phyloP scores from a whole-genome alignment of 2,113 vertebrate species.

The Python bivittatus region DNA sequence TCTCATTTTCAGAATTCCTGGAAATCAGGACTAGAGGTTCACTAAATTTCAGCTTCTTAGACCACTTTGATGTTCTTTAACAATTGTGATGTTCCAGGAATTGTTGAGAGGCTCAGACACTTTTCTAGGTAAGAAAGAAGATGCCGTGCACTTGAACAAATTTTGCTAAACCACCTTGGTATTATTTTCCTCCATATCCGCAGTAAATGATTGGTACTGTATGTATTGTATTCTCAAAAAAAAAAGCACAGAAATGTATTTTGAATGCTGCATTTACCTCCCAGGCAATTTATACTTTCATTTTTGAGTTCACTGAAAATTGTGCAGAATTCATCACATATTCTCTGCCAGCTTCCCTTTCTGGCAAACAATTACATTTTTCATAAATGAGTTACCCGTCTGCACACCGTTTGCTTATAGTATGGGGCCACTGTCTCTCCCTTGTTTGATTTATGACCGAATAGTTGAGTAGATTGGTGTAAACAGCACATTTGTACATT shows the following conservation, averaged over 20 bases:
- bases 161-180: neutral
- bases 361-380: neutral
- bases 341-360: neutral
- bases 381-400: conserved; percentile 8
- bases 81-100: neutral
- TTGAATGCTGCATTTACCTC: conserved; percentile 2
- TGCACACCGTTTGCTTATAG: neutral
- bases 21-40: neutral
- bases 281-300: neutral
- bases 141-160: neutral
- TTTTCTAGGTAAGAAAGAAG: neutral
- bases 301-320: neutral
- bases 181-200: neutral
- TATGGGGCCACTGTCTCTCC: neutral
- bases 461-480: neutral
- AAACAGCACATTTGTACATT: neutral
- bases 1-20: neutral
- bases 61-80: neutral
- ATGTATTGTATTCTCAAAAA: neutral
- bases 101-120: neutral
- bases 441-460: neutral
- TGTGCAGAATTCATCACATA: conserved; percentile 7
- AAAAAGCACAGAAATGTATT: neutral
- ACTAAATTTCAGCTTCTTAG: neutral
- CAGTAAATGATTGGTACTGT: conserved; percentile 17